These are phyloP conservation scores for Orius insidiosus DNA, from an alignment of 1,140 invertebrate genomes.

Conservation along the genomic window DNA sequence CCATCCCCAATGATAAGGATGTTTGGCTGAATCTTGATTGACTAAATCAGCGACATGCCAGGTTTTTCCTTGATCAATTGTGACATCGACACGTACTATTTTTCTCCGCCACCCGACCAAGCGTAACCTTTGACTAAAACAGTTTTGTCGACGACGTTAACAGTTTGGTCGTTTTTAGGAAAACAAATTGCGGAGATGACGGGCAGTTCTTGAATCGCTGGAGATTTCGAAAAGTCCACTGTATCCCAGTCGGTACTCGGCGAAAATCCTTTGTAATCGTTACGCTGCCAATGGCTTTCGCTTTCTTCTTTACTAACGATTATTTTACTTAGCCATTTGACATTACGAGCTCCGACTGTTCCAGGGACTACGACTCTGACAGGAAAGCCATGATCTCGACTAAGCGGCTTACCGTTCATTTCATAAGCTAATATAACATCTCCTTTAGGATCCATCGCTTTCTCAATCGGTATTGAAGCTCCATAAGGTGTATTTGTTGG, in stretches of 20 bases:
- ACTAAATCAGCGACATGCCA: constrained; percentile 65
- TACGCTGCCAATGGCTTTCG: constrained; percentile 85
- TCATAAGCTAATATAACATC: constrained; percentile 86
- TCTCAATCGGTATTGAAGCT: constrained; percentile 76
- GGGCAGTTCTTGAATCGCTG: constrained; percentile 85
- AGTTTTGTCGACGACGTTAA: constrained; percentile 36
- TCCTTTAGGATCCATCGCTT: constrained; percentile 58
- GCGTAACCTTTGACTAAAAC: constrained; percentile 74
- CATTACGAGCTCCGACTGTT: constrained; percentile 61
- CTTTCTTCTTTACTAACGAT: constrained; percentile 71
- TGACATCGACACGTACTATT: constrained; percentile 76
- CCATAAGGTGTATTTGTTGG: constrained; percentile 66
- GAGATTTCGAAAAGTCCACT: constrained; percentile 69
- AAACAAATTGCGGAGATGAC: constrained; percentile 86
- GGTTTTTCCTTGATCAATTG: constrained; percentile 54
- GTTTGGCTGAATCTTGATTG: constrained; percentile 34
- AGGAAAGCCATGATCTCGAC: constrained; percentile 84
- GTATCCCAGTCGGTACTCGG: constrained; percentile 76
- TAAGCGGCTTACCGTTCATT: constrained; percentile 84
- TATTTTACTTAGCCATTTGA: constrained; percentile 75
- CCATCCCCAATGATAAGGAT: constrained; percentile 72
- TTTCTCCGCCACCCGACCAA: constrained; percentile 90
- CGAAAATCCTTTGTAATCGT: constrained; percentile 93
- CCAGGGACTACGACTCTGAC: constrained; percentile 82
- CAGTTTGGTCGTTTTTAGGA: constrained; percentile 40